Percentiles rank a stretch among this genome's conserved stretches.
Evolutionary conservation across 1,140 invertebrate species (phyloP).

Genomic region (Vanessa tameamea): DNA sequence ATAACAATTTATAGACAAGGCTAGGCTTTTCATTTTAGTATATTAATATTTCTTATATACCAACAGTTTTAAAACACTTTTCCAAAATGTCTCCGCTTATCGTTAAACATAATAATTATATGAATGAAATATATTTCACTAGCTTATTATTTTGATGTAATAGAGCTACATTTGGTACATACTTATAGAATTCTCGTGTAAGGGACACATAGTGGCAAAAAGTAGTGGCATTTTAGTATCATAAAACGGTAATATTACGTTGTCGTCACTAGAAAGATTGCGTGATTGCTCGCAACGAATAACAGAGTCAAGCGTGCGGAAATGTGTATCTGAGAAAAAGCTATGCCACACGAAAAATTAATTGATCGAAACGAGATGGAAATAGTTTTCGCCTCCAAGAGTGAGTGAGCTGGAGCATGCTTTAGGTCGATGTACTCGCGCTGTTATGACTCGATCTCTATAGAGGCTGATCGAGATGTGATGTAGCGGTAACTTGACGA

Average conservation of each 20-base stretch:
- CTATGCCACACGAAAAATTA: conserved; percentile 49
- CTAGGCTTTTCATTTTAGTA: neutral
- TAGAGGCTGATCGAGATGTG: conserved; percentile 34
- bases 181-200: too few species aligned
- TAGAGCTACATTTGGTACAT: too few species aligned
- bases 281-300: conserved; percentile 42
- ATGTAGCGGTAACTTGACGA: conserved; percentile 27
- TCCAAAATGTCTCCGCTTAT: too few species aligned
- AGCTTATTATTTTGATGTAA: too few species aligned
- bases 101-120: too few species aligned
- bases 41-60: neutral
- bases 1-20: conserved; percentile 1
- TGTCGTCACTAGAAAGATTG: conserved; percentile 36
- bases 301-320: conserved; percentile 43
- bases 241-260: conserved; percentile 24
- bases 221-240: conserved; percentile 10
- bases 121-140: too few species aligned
- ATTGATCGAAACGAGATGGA: conserved; percentile 40
- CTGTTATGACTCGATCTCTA: conserved; percentile 46
- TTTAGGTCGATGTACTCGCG: conserved; percentile 44
- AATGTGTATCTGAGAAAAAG: conserved; percentile 50
- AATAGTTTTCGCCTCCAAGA: conserved; percentile 23
- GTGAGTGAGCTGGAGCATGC: conserved; percentile 28
- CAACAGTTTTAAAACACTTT: neutral
- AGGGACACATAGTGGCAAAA: neutral